Conservation (phyloP, 2,113 vertebrate species). For the Sciurus niger region DNA sequence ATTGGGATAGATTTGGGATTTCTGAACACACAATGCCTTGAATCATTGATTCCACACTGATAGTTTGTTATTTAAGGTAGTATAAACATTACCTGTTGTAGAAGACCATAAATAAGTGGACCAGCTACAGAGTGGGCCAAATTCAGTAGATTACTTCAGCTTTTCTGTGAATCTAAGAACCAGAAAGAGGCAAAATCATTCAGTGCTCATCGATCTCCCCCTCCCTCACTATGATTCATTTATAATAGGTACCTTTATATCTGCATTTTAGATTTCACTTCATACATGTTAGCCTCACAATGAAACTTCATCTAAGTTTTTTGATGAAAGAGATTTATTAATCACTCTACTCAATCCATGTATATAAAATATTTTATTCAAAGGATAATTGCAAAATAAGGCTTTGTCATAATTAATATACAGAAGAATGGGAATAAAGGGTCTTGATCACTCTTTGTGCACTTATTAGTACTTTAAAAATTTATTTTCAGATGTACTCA, state of each 20-base stretch:
- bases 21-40: neutral
- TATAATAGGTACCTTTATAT: neutral
- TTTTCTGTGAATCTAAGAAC: neutral
- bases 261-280: neutral
- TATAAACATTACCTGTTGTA: neutral
- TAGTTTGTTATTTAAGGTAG: neutral
- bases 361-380: neutral
- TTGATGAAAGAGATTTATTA: neutral
- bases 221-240: neutral
- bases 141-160: neutral
- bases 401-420: neutral
- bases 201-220: rapidly evolving
- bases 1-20: neutral
- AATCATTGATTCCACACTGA: neutral
- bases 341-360: neutral
- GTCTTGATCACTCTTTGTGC: neutral
- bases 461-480: neutral
- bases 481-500: neutral
- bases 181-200: neutral
- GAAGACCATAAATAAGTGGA: neutral
- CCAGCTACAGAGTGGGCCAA: too few species aligned
- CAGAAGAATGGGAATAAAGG: neutral
- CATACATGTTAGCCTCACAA: neutral
- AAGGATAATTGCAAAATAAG: neutral
- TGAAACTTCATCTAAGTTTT: neutral